Evolutionary conservation across 2,888 invertebrate species (phyloP).

Genomic region (Pseudoips prasinana): DNA sequence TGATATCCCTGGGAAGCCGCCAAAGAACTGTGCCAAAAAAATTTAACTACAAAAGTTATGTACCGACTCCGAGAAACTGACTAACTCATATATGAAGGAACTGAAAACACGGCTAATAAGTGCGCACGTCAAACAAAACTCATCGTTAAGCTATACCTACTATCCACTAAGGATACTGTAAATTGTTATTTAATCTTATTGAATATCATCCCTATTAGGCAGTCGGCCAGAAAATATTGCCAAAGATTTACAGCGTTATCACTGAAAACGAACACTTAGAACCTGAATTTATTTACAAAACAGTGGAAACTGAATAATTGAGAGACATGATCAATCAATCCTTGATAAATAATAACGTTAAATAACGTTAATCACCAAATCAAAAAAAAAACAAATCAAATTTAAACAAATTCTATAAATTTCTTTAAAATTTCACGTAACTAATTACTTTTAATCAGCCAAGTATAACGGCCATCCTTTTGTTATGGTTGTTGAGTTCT

Average conservation of each 20-base stretch:
- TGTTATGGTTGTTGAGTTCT: too few species aligned
- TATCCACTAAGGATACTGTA: constrained; percentile 17
- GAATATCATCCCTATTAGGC: constrained; percentile 52
- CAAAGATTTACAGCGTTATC: constrained; percentile 62
- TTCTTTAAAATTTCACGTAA: too few species aligned
- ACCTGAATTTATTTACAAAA: too few species aligned
- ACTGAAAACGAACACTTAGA: constrained; percentile 49
- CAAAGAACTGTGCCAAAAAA: constrained; percentile 49
- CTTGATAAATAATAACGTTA: too few species aligned
- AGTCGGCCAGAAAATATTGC: constrained; percentile 61
- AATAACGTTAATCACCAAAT: too few species aligned
- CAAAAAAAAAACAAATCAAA: too few species aligned
- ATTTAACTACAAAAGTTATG: constrained; percentile 42
- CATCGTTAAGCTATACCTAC: constrained; percentile 27
- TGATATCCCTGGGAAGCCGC: constrained; percentile 42
- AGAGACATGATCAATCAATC: too few species aligned
- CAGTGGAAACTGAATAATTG: too few species aligned
- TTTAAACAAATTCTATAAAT: too few species aligned
- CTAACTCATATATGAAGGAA: constrained; percentile 17
- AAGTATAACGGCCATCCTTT: too few species aligned
- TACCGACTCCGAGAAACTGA: constrained; percentile 20
- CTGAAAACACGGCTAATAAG: constrained; percentile 16
- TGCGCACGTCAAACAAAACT: constrained; percentile 17
- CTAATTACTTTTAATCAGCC: too few species aligned
- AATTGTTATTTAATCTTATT: constrained; percentile 40